Evolutionary conservation across 2,113 vertebrate genomes (phyloP).

Genomic region (Acanthochromis polyacanthus): DNA sequence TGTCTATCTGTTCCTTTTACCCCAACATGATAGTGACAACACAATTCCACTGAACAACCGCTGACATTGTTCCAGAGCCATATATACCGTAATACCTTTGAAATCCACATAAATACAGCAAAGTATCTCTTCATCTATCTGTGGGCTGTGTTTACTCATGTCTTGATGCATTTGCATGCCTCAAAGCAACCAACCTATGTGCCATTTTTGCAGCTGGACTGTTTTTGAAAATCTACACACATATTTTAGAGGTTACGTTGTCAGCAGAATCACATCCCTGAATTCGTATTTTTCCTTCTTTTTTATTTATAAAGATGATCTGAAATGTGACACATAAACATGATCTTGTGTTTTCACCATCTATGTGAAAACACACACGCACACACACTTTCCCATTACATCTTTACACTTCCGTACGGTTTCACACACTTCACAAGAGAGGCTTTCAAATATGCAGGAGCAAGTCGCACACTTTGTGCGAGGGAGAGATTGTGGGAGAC

Average conservation of each 20-base stretch:
- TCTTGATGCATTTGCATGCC: background rate
- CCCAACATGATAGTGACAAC: no score
- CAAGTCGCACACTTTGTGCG: conserved; percentile 27
- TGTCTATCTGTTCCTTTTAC: no score
- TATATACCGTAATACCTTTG: background rate
- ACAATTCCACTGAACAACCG: no score
- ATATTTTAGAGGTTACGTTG: background rate
- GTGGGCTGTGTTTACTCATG: background rate
- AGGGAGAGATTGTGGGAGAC: conserved; percentile 8
- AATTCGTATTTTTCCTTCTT: conserved; percentile 17
- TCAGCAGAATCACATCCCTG: background rate
- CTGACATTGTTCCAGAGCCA: background rate
- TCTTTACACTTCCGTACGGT: conserved; percentile 63
- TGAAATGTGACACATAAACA: conserved; percentile 70
- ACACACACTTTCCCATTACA: conserved; percentile 53
- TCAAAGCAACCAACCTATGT: background rate
- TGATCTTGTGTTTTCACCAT: conserved; percentile 66
- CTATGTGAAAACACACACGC: conserved; percentile 43
- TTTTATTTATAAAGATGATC: conserved; percentile 36
- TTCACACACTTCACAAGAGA: conserved; percentile 66
- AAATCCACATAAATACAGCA: background rate
- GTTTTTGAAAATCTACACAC: background rate
- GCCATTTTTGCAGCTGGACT: background rate
- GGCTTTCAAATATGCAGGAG: conserved; percentile 58
- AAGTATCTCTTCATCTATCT: background rate